Evolutionary conservation across 2,888 invertebrate species (phyloP), one percentile per base, ranked within the genome.

Genomic region (Mellilla xanthometata): DNA sequence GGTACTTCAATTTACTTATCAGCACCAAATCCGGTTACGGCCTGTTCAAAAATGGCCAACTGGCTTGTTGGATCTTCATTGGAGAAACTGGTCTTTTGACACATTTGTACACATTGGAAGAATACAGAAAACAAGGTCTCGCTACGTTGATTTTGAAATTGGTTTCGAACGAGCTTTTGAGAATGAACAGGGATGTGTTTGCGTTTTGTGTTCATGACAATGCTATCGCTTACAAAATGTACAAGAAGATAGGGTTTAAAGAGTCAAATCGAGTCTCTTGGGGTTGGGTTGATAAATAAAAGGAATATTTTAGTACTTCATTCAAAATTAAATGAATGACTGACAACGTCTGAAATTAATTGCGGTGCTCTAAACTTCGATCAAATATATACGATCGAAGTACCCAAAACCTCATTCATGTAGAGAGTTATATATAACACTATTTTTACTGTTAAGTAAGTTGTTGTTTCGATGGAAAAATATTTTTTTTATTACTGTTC

Each of bases 71-170:
- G 81, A 60, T 70, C 0, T 63, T 72, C 8, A 50, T 80, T 4
- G 74, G 71, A 12, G 77, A 81, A 57, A 58, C 54, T 30, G 83
- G 83, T 1, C 62, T 68, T 1, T 52, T 82, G 0, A 56, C 68
- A 0, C 81, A 83, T 40, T 43, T 82, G n/a, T 82, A 67, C 24
- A 80, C 79, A 1, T 8, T 77, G 10, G 68, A 76, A 46, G 53
- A 67, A 1, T 60, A 79, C 1, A 76, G 83, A 44, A 63, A 64
- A 13, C 74, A 74, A 42, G 81, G 81, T 0, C 80, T 78, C 24
- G 81, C 68, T 0, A 71, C 69, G 30, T 28, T 74, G 11, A 49
- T 78, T 0, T 23, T 76, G 1, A 81, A 78, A 48, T 23, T 73
- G 0, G 62, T 76, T 6, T 59, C 66, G 4, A 75, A 82, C 41